Base-by-base conservation (phyloP, 1,140 invertebrate species). In the Bombus pascuorum region DNA sequence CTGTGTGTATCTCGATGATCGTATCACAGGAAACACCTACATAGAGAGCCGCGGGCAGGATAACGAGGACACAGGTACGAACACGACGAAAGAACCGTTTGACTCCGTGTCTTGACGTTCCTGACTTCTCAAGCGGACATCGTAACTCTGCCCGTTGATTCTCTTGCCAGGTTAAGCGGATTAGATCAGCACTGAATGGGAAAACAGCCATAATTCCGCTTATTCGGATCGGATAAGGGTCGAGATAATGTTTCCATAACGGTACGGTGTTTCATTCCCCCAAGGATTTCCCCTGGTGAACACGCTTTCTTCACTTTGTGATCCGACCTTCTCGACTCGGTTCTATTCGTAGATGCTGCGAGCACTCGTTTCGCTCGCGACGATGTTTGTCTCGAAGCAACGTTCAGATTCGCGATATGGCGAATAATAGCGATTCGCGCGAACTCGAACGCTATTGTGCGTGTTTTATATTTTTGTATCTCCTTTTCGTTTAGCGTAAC, bases 21-120 rank as follows among this genome's bases (percentile, higher is more conserved):
- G 18, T 53, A 53, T 53, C 42, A 15, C 42, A 25, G 39, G 57
- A 47, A 73, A 74, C 53, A 39, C 25, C 13, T n/a, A n/a, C 42
- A 28, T 25, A 25, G 44, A 47, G 71, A 39, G 53, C 37, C 81
- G 81, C 75, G 59, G 72, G 25, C 42, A 83, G 59, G 81, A 83
- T 75, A 75, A 75, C 28, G 72, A 83, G 73, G 62, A 34, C 73
- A 62, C 47, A 83, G 74, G 47, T 84, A 84, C 25, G 10, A 44
- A 37, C 53, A 34, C 75, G 75, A 79, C 75, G 44, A 78, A 71
- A 71, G 82, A 68, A 76, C 62, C 81, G 73, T 83, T 83, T 32
- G 73, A 83, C 42, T 77, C 13, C 18, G 44, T 47, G 73, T 18
- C 44, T 34, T 8, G 25, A 34, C 44, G 32, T 22, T 13, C 25